Evolutionary conservation across 1,140 invertebrate genomes (phyloP).

Genomic region (Megathymus violae): DNA sequence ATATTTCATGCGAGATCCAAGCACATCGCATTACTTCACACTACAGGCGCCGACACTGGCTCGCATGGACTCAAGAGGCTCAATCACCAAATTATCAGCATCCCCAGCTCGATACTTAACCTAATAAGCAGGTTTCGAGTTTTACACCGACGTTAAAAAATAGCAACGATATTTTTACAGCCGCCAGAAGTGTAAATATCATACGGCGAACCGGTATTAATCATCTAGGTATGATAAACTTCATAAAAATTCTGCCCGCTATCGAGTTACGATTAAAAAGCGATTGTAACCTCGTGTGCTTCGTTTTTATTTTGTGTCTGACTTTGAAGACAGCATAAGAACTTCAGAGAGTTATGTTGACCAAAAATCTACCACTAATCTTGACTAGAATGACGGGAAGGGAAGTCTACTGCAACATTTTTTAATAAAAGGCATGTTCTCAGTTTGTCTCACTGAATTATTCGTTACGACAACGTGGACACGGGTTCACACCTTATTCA

Average conservation of each 20-base stretch:
- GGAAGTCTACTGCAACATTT: too few species aligned
- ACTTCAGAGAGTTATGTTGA: too few species aligned
- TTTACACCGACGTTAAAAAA: constrained; percentile 66
- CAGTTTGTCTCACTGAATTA: constrained; percentile 20
- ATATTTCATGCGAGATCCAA: constrained; percentile 31
- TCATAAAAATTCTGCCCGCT: constrained; percentile 6
- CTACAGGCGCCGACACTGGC: constrained; percentile 54
- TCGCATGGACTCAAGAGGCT: constrained; percentile 48
- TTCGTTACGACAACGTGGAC: constrained; percentile 40
- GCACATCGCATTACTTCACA: constrained; percentile 31
- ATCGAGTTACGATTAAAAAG: constrained; percentile 20
- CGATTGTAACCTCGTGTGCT: neutral
- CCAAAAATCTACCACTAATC: too few species aligned
- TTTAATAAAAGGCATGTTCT: constrained; percentile 19
- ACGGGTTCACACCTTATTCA: constrained; percentile 39
- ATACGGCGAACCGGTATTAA: constrained; percentile 51
- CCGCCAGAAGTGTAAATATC: constrained; percentile 66
- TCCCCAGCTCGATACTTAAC: constrained; percentile 65
- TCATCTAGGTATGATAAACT: constrained; percentile 15
- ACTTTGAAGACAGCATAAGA: too few species aligned
- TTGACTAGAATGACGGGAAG: too few species aligned
- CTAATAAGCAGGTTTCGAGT: constrained; percentile 63
- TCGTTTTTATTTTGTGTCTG: too few species aligned
- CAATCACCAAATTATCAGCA: constrained; percentile 76
- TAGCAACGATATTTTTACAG: constrained; percentile 65